These are phyloP conservation scores for Agriopis marginaria DNA, from an alignment of 2,888 invertebrate species.

Conservation along the genomic window DNA sequence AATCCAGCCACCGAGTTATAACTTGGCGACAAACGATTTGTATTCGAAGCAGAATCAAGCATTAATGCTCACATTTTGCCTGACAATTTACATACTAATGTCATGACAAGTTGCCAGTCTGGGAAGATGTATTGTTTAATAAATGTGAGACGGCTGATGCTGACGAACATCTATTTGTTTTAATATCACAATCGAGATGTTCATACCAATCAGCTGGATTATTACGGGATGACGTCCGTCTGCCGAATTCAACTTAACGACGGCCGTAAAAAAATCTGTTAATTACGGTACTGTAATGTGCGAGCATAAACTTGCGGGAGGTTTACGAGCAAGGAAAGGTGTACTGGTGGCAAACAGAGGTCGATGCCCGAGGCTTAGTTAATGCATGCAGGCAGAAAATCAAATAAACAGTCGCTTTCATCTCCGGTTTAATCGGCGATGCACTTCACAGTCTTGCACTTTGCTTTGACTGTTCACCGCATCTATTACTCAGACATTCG, in stretches of 20 bases:
- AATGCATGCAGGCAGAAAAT: constrained; percentile 74
- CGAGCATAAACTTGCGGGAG: constrained; percentile 52
- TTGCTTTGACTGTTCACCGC: constrained; percentile 66
- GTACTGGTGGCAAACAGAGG: constrained; percentile 49
- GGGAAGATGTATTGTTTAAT: constrained; percentile 73
- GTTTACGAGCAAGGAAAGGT: constrained; percentile 62
- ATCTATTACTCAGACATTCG: constrained; percentile 67
- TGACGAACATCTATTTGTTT: constrained; percentile 70
- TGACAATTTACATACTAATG: constrained; percentile 44
- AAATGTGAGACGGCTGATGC: constrained; percentile 64
- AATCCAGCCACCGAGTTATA: constrained; percentile 38
- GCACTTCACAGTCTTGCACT: constrained; percentile 81
- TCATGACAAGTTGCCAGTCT: constrained; percentile 49
- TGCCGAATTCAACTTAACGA: constrained; percentile 43
- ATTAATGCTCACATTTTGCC: constrained; percentile 49
- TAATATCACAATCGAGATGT: constrained; percentile 64
- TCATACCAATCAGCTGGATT: constrained; percentile 43
- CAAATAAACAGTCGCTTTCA: constrained; percentile 83
- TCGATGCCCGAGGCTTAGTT: constrained; percentile 71
- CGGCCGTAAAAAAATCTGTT: constrained; percentile 48
- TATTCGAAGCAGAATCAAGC: constrained; percentile 51
- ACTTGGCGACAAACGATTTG: constrained; percentile 43
- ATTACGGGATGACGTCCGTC: constrained; percentile 20
- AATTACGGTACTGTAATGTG: constrained; percentile 46
- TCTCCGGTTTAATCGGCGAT: constrained; percentile 80